These are phyloP conservation scores for Pollenia amentaria DNA, from an alignment of 2,888 invertebrate species.

Conservation along the genomic window DNA sequence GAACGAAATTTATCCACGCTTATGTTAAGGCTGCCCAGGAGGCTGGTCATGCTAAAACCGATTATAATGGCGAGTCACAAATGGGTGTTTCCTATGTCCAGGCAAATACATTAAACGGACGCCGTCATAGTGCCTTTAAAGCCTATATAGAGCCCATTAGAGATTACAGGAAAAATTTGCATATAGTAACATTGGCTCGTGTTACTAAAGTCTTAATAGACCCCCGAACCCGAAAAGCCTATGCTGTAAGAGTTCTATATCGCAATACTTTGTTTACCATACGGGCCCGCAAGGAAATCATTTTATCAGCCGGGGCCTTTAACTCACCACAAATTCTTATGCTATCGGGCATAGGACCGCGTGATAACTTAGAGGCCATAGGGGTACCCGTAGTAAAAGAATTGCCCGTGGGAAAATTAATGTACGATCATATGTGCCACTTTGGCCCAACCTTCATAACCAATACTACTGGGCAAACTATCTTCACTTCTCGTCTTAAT, in stretches of 20 bases:
- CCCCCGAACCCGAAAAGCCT: constrained; percentile 87
- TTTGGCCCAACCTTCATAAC: constrained; percentile 83
- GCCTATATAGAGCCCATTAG: constrained; percentile 87
- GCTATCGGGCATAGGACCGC: constrained; percentile 90
- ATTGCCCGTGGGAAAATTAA: constrained; percentile 88
- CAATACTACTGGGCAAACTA: constrained; percentile 80
- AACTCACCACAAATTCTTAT: constrained; percentile 95
- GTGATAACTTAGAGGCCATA: constrained; percentile 85
- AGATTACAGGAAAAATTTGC: constrained; percentile 86
- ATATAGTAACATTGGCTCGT: constrained; percentile 87
- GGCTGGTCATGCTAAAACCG: constrained; percentile 88
- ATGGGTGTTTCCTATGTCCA: constrained; percentile 89
- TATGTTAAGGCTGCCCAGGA: constrained; percentile 88
- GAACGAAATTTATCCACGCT: constrained; percentile 85
- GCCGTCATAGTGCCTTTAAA: constrained; percentile 88
- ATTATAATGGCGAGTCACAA: constrained; percentile 88
- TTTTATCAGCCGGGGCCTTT: constrained; percentile 93
- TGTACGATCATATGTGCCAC: constrained; percentile 86
- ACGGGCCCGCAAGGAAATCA: constrained; percentile 90
- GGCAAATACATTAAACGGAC: constrained; percentile 86
- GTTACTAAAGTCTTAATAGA: constrained; percentile 89
- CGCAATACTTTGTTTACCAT: constrained; percentile 85
- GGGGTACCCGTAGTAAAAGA: constrained; percentile 87
- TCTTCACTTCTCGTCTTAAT: constrained; percentile 67
- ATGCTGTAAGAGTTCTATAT: constrained; percentile 88